These are phyloP conservation scores for Oedothorax gibbosus DNA, from an alignment of 1,140 invertebrate species.

Conservation along the genomic window DNA sequence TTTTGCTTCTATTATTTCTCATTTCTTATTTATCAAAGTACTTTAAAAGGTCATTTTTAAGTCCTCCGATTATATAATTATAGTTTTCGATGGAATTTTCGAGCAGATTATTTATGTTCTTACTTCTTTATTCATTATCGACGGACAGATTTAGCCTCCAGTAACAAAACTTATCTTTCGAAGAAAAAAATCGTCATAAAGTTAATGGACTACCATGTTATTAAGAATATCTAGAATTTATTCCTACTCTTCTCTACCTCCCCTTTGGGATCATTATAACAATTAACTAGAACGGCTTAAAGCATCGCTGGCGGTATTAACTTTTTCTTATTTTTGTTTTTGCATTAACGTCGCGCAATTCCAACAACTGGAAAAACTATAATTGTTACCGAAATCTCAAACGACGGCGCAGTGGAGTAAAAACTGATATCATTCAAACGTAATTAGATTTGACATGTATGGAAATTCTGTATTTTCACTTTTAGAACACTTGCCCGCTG, in stretches of 20 bases:
- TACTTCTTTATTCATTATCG: conserved; percentile 58
- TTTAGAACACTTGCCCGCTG: not conserved
- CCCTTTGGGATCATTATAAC: conserved; percentile 53
- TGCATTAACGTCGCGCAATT: not conserved
- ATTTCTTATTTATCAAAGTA: conserved; percentile 58
- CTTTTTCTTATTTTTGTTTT: conserved; percentile 1
- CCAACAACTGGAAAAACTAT: conserved; percentile 6
- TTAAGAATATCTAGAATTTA: conserved; percentile 53
- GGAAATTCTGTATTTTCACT: conserved; percentile 48
- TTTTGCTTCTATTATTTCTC: conserved; percentile 47
- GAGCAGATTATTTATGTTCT: conserved; percentile 57
- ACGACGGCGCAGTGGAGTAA: conserved; percentile 35
- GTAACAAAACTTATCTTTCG: conserved; percentile 26
- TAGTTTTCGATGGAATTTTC: conserved; percentile 52
- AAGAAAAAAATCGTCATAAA: conserved; percentile 58
- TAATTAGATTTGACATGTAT: conserved; percentile 53
- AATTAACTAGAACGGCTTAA: conserved; percentile 39
- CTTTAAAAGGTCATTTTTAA: conserved; percentile 61
- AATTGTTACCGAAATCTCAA: conserved; percentile 27
- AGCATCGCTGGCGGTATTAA: conserved; percentile 53
- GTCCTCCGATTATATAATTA: conserved; percentile 59
- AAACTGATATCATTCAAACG: conserved; percentile 53
- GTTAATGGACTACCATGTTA: conserved; percentile 56
- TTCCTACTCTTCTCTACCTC: not conserved
- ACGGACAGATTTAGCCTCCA: conserved; percentile 28